These are phyloP conservation scores for Rhagium mordax DNA, from an alignment of 2,888 invertebrate species.

Conservation along the genomic window DNA sequence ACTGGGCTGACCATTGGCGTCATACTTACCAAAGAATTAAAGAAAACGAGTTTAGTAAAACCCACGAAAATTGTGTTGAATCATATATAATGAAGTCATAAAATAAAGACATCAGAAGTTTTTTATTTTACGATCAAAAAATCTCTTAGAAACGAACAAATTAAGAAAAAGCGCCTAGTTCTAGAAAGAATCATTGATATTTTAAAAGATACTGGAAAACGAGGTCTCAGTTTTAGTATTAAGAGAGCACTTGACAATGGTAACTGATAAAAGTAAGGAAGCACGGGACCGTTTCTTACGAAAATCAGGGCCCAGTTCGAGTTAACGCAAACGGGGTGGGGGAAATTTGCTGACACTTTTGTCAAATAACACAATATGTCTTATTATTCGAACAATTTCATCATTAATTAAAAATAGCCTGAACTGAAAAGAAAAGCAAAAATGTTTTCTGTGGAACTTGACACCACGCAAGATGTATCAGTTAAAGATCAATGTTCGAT, in stretches of 20 bases:
- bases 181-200: not conserved
- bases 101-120: not conserved
- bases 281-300: constrained; percentile 1
- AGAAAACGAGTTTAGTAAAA: not conserved
- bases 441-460: not conserved
- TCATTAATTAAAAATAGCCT: not conserved
- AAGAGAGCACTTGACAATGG: constrained; percentile 1
- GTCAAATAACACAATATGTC: not conserved
- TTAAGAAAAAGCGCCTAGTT: not conserved
- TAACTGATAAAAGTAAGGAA: not conserved
- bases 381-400: not conserved
- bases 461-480: not conserved
- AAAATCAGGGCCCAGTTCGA: not conserved
- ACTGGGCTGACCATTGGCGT: not conserved
- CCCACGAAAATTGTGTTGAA: constrained; percentile 1
- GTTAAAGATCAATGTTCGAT: constrained; percentile 1
- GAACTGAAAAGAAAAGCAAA: not conserved
- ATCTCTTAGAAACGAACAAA: not conserved
- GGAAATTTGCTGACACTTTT: constrained; percentile 1
- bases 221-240: not conserved
- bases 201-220: not conserved
- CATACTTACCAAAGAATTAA: not conserved
- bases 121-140: not conserved
- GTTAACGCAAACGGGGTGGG: not conserved
- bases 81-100: not conserved